These are phyloP conservation scores for Enteromius trimaculatus DNA, from an alignment of 2,797 vertebrate species.

Conservation along the genomic window DNA sequence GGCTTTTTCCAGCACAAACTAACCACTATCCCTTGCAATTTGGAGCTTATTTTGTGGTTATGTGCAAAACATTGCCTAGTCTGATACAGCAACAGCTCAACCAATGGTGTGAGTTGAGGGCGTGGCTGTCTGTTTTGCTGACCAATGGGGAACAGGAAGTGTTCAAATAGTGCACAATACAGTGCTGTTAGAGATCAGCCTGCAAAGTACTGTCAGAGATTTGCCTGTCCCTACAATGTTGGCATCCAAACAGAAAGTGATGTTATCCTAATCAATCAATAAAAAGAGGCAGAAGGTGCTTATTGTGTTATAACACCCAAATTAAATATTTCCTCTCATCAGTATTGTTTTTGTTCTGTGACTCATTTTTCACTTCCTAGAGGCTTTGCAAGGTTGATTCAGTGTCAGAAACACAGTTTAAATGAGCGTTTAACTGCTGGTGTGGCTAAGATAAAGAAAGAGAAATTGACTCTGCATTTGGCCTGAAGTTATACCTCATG, in stretches of 20 bases:
- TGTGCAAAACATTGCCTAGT: neutral
- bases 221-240: conserved; percentile 18
- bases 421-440: conserved; percentile 31
- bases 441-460: conserved; percentile 33
- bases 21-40: neutral
- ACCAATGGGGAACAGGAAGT: neutral
- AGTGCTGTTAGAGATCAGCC: neutral
- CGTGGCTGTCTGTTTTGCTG: neutral
- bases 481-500: conserved; percentile 16
- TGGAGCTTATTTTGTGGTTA: neutral
- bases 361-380: conserved; percentile 40
- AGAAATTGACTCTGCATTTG: neutral
- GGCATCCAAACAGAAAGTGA: conserved; percentile 64
- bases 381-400: conserved; percentile 22
- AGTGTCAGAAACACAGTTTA: neutral
- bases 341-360: conserved; percentile 38
- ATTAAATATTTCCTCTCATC: conserved; percentile 29
- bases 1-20: too few relatives aligned
- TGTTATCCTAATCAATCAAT: conserved; percentile 50
- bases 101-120: neutral
- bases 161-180: neutral
- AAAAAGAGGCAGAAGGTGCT: neutral
- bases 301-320: conserved; percentile 8
- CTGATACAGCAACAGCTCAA: neutral
- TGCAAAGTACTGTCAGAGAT: neutral